Base-by-base conservation (phyloP, 2,888 invertebrate species). In the Orchesella flavescens region DNA sequence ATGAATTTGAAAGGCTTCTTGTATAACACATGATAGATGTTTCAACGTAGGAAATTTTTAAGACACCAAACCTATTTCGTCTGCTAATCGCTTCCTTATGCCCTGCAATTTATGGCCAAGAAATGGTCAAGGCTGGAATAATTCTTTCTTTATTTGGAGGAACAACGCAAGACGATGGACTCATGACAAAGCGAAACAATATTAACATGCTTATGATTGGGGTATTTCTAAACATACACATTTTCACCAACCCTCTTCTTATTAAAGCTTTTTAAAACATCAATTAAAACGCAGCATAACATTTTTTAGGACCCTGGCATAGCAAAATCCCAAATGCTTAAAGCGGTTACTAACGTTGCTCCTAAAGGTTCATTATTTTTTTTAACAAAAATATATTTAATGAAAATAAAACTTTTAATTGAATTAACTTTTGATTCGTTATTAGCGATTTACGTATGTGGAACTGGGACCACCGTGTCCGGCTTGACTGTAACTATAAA, bases 101-200 rank as follows among this genome's bases (percentile, higher is more conserved):
- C 88, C 98, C 98, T 0, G 92, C 93, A 34, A 96, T 98, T 89
- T 97, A 95, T 90, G 98, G 98, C 0, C 96, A 97, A 89, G 97
- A 97, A 90, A 92, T 97, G 87, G 94, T 97, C 0, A 98, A 98
- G 91, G 96, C 97, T 10, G 97, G 96, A 0, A 91, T 97, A 1
- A 89, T 97, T 13, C 91, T 98, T 21, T 94, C 94, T 1, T 91
- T 98, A 3, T 94, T 98, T 89, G 97, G 97, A 0, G 97, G 97
- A 1, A 93, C 90, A 49, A 90, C 89, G 83, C 89, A 88, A 78
- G 78, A 81, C n/a, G 76, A 84, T 7, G 93, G 44, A 91, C 92
- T 68, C 2, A 13, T 86, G 43, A 21, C 71, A 19, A 90, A 92
- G 1, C 90, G 94, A 63, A 91, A 91, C 44, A 93, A 95, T 90